Base-by-base conservation (phyloP, 2,113 vertebrate species). In the Campylomormyrus tamandua region DNA sequence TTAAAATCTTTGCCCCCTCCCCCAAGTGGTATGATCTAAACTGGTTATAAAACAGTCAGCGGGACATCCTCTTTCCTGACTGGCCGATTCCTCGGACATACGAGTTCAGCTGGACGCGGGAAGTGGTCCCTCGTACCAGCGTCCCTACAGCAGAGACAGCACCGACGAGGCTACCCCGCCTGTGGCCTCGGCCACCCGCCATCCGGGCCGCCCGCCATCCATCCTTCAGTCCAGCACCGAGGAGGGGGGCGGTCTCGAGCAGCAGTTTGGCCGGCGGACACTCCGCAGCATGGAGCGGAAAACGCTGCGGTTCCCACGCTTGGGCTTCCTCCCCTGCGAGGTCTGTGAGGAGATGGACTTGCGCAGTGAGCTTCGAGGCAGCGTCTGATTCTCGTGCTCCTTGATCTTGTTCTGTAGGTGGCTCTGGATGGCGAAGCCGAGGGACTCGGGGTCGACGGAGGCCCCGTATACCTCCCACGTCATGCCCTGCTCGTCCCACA, bases 401-500 rank as follows among this genome's bases (percentile, higher is more conserved):
- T 97, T 96, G 92, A 99, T 99, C 92, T 99, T 99, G 92, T 97
- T 97, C 94, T 99, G 98, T 84, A 99, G 93, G 91, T 99, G 98
- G 95, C 98, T 99, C 96, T 99, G 98, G 93, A 99, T 99, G 45
- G 98, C 98, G 7, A 99, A 96, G 15, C 98, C 98, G 48, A 99
- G 94, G 0, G 97, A 98, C 91, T 99, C 98, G 0, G 97, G 97
- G 93, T 99, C 98, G 0, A 99, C 95, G 0, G 98, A 98, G 0
- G 98, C 98, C 0, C 98, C 98, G 0, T 99, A 99, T 80, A 99
- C 98, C 91, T 99, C 98, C 98, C 98, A 99, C 0, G 98, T 99
- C 98, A 99, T 99, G 87, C 98, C 98, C 91, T 99, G 98, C 89
- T 99, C 98, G 0, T 99, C 98, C 98, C 98, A 99, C 66, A 98